phyloP scores from a whole-genome alignment of 2,888 invertebrate genomes.

The Ceraclea dissimilis region DNA sequence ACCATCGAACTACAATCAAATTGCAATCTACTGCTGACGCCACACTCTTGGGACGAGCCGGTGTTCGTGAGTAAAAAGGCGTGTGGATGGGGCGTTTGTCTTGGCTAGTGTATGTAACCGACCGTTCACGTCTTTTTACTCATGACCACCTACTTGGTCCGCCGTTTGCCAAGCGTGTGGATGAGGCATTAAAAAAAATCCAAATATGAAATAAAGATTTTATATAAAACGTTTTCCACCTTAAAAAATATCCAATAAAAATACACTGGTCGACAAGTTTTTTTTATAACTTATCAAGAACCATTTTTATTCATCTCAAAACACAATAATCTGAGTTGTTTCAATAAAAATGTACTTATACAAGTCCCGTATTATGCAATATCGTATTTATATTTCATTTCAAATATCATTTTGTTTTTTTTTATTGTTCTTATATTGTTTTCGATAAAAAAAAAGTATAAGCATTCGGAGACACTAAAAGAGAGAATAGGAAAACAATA shows the following conservation, averaged over 20 bases:
- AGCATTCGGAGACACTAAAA: background rate
- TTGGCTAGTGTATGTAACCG: too few species aligned
- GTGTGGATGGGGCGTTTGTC: too few species aligned
- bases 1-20: too few species aligned
- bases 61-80: too few species aligned
- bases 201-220: too few species aligned
- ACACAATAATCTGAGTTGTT: background rate
- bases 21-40: too few species aligned
- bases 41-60: too few species aligned
- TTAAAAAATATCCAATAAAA: background rate
- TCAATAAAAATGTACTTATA: background rate
- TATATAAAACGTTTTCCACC: too few species aligned
- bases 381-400: constrained; percentile 3
- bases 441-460: constrained; percentile 1
- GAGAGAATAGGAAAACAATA: constrained; percentile 7
- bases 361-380: background rate
- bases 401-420: constrained; percentile 3
- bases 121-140: too few species aligned
- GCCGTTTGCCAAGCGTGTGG: too few species aligned
- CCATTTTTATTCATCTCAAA: constrained; percentile 1
- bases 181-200: too few species aligned
- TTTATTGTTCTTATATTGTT: constrained; percentile 7
- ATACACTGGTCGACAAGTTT: background rate
- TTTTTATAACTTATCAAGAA: background rate
- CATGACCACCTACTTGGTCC: too few species aligned